Evolutionary conservation across 2,888 invertebrate species (phyloP).

Genomic region (Sarcophaga variegata): DNA sequence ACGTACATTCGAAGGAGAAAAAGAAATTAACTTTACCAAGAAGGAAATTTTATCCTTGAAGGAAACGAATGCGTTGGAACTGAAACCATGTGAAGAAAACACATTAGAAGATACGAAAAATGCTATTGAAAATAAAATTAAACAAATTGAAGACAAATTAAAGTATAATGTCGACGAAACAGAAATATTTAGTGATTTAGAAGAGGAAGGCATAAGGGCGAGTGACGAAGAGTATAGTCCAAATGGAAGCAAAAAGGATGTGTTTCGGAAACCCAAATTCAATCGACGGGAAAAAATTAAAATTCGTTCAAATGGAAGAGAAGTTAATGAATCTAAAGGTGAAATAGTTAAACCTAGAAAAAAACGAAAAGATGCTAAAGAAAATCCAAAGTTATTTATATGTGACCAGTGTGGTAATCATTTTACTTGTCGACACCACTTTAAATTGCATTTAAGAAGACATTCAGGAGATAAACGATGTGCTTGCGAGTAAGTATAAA

Average conservation of each 20-base stretch:
- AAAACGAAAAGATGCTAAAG: constrained; percentile 45
- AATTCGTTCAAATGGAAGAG: background rate
- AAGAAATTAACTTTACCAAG: constrained; percentile 51
- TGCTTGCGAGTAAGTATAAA: constrained; percentile 76
- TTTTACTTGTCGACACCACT: constrained; percentile 76
- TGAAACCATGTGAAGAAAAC: constrained; percentile 56
- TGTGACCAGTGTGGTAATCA: constrained; percentile 78
- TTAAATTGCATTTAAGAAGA: constrained; percentile 76
- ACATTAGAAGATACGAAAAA: constrained; percentile 39
- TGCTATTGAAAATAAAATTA: constrained; percentile 13
- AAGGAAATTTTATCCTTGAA: background rate
- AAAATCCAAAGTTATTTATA: constrained; percentile 70
- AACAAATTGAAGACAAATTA: background rate
- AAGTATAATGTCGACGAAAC: background rate
- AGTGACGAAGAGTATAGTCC: constrained; percentile 18
- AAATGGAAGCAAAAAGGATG: background rate
- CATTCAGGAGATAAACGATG: constrained; percentile 77
- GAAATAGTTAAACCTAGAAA: constrained; percentile 15
- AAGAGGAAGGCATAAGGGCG: background rate
- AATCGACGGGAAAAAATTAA: background rate
- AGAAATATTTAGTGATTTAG: constrained; percentile 16
- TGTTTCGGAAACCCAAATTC: background rate
- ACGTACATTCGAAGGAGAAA: constrained; percentile 41
- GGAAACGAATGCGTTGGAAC: constrained; percentile 42
- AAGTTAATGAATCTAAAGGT: constrained; percentile 1